Base-by-base conservation (phyloP, 64 coral and sea anemone genomes). In the Stichodactyla mertensii region DNA sequence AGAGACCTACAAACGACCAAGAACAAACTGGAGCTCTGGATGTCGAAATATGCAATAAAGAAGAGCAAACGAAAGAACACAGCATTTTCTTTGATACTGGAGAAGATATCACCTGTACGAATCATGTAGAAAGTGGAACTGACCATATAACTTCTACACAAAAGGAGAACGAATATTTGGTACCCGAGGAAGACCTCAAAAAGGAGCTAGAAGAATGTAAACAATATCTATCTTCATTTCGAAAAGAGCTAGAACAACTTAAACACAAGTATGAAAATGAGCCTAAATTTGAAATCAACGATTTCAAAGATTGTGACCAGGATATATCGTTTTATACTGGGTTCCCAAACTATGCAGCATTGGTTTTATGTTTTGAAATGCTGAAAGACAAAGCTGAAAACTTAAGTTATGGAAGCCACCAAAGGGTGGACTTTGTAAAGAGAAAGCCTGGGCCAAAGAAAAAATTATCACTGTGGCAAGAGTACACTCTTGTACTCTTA, bases 261-360 rank as follows among this genome's bases (percentile, higher is more conserved):
- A 15, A 64, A 15, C 16, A 64, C 16, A 64, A 64, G 16, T 20
- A 64, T 5, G 18, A 64, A 2, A 15, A 64, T 15, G 61, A 92
- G 57, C 91, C 91, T 74, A 85, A 88, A 62, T 92, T 92, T 85
- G 79, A 92, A 51, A 92, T 88, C 71, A 80, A 88, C 20, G 70
- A 92, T 15, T 86, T 83, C 67, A 92, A 92, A 80, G 80, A 77
- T 36, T 88, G 87, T 78, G 82, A 92, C 57, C 16, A 93, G 62
- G 64, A 83, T 78, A 93, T 93, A 58, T 82, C 84, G 27, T 93
- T 93, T 83, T 93, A 88, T 67, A 86, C 82, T 53, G 83, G 92
- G 28, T 91, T 86, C 10, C 36, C 55, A 45, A 89, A 86, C 58
- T 90, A 90, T 71, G 88, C 82, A n/a, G 69, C 82, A 66, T 69